These are phyloP conservation scores for Hipparchia sbordonii DNA, from an alignment of 2,888 invertebrate species.

Conservation along the genomic window DNA sequence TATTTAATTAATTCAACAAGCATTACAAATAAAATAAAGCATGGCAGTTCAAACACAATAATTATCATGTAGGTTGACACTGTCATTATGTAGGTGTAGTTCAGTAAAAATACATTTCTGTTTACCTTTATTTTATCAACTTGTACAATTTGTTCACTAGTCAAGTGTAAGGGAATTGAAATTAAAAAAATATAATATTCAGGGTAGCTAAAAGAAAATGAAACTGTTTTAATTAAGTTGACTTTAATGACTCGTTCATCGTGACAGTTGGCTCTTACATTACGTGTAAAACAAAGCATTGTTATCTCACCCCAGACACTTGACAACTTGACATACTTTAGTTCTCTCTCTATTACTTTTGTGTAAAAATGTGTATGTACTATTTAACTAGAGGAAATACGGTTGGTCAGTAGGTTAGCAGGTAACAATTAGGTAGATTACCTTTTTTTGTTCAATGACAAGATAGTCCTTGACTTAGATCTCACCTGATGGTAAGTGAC, in stretches of 20 bases:
- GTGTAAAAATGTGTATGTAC: slow-evolving; percentile 18
- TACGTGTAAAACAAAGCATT: slow-evolving; percentile 23
- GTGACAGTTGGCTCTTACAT: background rate
- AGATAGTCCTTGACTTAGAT: no score
- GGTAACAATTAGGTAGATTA: background rate
- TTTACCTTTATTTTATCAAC: no score
- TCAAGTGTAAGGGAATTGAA: no score
- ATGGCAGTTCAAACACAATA: background rate
- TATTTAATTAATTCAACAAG: background rate
- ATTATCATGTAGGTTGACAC: no score
- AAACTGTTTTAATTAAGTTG: no score
- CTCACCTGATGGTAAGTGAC: no score
- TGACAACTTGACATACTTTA: slow-evolving; percentile 28
- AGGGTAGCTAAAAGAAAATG: no score
- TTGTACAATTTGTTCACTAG: no score
- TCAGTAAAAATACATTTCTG: background rate
- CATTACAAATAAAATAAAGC: background rate
- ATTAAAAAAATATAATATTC: no score
- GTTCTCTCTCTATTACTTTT: slow-evolving; percentile 23
- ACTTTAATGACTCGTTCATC: background rate
- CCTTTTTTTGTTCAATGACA: no score
- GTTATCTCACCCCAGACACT: slow-evolving; percentile 22
- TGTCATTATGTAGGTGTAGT: no score
- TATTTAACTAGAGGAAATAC: slow-evolving; percentile 18
- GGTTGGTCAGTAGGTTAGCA: slow-evolving; percentile 10